Percentiles rank a stretch among this genome's conserved stretches.
Evolutionary conservation across 2,888 invertebrate genomes (phyloP).

Genomic region (Lumbricus terrestris): DNA sequence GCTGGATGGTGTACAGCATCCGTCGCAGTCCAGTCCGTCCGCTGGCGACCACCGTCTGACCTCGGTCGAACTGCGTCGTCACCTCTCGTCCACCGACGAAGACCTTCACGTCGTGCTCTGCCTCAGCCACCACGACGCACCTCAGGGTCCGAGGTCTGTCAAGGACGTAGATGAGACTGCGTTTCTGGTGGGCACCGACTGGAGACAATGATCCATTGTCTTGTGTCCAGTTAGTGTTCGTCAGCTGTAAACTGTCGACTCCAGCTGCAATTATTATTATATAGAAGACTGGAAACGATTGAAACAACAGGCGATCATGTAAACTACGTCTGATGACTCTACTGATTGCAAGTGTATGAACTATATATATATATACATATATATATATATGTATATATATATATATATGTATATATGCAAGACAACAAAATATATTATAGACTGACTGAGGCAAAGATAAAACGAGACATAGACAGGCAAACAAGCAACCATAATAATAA

Average conservation of each 20-base stretch:
- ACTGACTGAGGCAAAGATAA: no score
- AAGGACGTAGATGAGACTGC: slow-evolving; percentile 15
- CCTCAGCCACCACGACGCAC: background rate
- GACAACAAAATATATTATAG: no score
- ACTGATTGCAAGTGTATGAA: no score
- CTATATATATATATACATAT: no score
- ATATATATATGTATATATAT: no score
- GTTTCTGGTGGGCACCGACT: background rate
- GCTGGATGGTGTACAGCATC: slow-evolving; percentile 20
- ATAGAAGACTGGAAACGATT: no score
- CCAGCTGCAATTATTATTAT: background rate
- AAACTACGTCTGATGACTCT: no score
- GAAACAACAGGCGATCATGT: no score
- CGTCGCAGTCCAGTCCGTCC: slow-evolving; percentile 15
- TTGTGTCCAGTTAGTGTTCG: background rate
- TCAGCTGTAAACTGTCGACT: background rate
- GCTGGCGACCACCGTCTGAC: slow-evolving; percentile 1
- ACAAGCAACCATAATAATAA: no score
- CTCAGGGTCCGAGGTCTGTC: background rate
- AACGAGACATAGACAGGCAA: no score
- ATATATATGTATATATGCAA: background rate
- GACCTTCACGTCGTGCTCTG: background rate
- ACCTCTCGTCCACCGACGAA: background rate
- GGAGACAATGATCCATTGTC: background rate
- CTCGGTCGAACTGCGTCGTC: background rate